phyloP scores from a whole-genome alignment of 2,888 invertebrate genomes.

The Seladonia tumulorum region DNA sequence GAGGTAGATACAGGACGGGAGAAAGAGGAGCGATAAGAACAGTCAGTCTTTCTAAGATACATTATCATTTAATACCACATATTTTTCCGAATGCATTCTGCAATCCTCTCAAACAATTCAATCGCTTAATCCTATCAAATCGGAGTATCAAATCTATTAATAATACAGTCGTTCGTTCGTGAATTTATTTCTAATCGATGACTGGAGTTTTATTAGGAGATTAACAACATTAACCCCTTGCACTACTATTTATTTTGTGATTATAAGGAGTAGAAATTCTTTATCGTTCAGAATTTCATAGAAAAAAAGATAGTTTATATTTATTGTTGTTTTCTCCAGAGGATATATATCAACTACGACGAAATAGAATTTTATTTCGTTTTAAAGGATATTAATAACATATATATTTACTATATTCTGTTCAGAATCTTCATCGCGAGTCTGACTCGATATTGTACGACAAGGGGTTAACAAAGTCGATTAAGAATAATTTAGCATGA shows the following conservation, averaged over 20 bases:
- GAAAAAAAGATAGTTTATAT: no score
- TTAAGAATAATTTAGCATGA: conserved; percentile 62
- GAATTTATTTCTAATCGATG: background rate
- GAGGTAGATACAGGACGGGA: background rate
- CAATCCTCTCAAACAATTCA: background rate
- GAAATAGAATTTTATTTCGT: no score
- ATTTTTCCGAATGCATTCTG: background rate
- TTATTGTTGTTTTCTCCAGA: no score
- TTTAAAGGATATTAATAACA: no score
- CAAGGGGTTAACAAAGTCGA: no score
- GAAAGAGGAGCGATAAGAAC: background rate
- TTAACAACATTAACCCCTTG: background rate
- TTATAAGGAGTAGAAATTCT: no score
- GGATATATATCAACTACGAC: no score
- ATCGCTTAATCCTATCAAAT: background rate
- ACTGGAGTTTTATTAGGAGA: background rate
- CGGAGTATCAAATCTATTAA: background rate
- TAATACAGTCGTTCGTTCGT: background rate
- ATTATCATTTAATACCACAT: background rate
- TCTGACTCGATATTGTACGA: no score
- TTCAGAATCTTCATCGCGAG: no score
- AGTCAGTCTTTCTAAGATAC: background rate
- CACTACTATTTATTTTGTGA: no score
- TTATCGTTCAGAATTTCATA: no score
- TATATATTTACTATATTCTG: no score